Evolutionary conservation across 2,113 vertebrate genomes (phyloP), one percentile per base, ranked within the genome.

Genomic region (Crotophaga sulcirostris): DNA sequence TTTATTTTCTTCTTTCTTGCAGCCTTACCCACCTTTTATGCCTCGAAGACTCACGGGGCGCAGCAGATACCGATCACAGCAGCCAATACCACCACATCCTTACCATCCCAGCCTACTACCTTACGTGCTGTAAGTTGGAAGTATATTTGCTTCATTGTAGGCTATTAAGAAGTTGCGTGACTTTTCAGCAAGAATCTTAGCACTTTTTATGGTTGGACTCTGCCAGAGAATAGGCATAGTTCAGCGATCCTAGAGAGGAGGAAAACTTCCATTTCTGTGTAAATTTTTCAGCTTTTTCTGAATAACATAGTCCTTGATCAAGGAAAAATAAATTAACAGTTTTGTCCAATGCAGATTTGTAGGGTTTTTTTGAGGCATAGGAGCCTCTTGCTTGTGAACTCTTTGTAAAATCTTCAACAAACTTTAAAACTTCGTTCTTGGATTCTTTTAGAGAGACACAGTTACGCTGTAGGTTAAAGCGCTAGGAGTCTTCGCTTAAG

Each of bases 81-180:
- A 99, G 96, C 97, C 99, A 29, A 97, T 99, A 69, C 98, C 99
- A 38, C 99, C 99, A 7, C 99, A 99, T 24, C 98, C 99, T 33
- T 99, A 99, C 94, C 99, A 99, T 96, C 99, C 99, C 92, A 99
- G 98, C 98, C 98, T 99, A 97, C 98, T 99, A 96, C 99, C 99
- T 96, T 99, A 99, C 92, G 99, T 99, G 97, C 98, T 99, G 99
- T 99, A 98, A 98, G 98, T 98, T 70, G 36, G 66, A 96, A 94
- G 49, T 87, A 69, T 51, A 66, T 95, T 94, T 95, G 42, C 67
- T 97, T 97, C 75, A 29, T 5, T 52, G 11, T 79, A 85, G 45
- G 34, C 31, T 85, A 10, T 90, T 87, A 72, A 38, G 45, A 77
- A 68, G 16, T 81, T 56, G 19, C 0, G 0, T 73, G 69, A 59